Evolutionary conservation across 2,888 invertebrate genomes (phyloP).

Genomic region (Ormyrus nitidulus): DNA sequence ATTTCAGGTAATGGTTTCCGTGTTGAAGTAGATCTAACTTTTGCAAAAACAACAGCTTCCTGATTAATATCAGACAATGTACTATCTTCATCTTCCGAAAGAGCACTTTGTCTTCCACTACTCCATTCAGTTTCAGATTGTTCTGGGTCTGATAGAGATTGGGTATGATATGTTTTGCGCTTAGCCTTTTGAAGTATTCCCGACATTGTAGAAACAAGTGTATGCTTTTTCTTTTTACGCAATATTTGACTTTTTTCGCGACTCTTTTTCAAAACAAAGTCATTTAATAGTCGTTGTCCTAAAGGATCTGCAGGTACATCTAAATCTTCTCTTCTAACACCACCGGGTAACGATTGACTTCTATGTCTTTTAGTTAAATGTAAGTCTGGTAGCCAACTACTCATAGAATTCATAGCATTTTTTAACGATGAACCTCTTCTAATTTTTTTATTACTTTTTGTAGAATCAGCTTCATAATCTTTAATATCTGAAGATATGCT

Average conservation of each 20-base stretch:
- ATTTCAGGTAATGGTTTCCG: constrained; percentile 58
- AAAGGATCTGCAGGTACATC: constrained; percentile 68
- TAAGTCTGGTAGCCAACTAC: constrained; percentile 88
- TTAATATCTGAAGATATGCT: constrained; percentile 84
- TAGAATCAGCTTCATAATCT: constrained; percentile 77
- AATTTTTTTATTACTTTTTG: constrained; percentile 81
- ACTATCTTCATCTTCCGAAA: constrained; percentile 83
- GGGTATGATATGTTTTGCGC: constrained; percentile 79
- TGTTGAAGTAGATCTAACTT: constrained; percentile 77
- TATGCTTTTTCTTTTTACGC: constrained; percentile 86
- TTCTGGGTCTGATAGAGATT: constrained; percentile 84
- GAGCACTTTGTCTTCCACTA: constrained; percentile 83
- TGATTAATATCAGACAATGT: constrained; percentile 83
- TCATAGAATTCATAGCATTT: constrained; percentile 88
- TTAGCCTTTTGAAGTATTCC: constrained; percentile 91
- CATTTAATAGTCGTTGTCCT: constrained; percentile 61
- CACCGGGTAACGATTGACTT: constrained; percentile 88
- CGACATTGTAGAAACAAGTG: constrained; percentile 89
- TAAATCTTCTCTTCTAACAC: constrained; percentile 79
- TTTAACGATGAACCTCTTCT: constrained; percentile 84
- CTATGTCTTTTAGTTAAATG: constrained; percentile 87
- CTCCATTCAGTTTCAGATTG: constrained; percentile 86
- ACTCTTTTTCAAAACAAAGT: constrained; percentile 55
- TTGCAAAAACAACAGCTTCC: constrained; percentile 81
- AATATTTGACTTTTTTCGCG: constrained; percentile 64